Conservation (phyloP, 30 jellyfish, hydroid and myxozoan species). For the Aurelia coerulea region DNA sequence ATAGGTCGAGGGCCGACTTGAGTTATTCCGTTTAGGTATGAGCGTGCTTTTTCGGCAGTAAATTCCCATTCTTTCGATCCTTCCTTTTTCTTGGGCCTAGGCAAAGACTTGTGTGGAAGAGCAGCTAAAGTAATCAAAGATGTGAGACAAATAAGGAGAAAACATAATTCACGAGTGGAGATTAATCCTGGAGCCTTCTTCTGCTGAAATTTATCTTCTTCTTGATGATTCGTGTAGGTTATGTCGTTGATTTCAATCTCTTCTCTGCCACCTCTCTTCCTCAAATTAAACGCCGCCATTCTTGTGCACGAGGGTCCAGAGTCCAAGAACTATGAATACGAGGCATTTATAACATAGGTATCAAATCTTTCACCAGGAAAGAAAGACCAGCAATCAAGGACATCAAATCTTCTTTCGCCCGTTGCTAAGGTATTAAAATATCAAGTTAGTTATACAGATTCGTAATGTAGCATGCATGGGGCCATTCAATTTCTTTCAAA, state of each 20-base stretch:
- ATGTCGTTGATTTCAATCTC: neutral
- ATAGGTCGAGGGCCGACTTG: conserved; percentile 82
- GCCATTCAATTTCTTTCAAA: no score
- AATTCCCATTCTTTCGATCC: conserved; percentile 54
- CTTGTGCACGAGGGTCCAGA: no score
- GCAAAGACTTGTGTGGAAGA: conserved; percentile 69
- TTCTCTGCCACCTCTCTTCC: neutral
- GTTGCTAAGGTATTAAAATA: no score
- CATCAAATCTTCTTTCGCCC: no score
- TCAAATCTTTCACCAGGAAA: no score
- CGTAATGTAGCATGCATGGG: no score
- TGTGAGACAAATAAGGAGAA: conserved; percentile 8
- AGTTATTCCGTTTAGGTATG: conserved; percentile 76
- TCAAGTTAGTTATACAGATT: no score
- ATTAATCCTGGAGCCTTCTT: neutral
- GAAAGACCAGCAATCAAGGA: no score
- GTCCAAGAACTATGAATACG: no score
- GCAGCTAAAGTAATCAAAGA: conserved; percentile 31
- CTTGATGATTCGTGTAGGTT: neutral
- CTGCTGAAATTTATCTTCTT: neutral
- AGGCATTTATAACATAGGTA: no score
- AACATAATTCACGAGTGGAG: conserved; percentile 20
- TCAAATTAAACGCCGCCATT: neutral
- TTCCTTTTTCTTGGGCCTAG: conserved; percentile 59
- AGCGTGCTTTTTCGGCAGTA: conserved; percentile 88